These are phyloP conservation scores for Lepidocolaptes lacrymiger DNA, from an alignment of 2,797 vertebrate species.

Conservation along the genomic window DNA sequence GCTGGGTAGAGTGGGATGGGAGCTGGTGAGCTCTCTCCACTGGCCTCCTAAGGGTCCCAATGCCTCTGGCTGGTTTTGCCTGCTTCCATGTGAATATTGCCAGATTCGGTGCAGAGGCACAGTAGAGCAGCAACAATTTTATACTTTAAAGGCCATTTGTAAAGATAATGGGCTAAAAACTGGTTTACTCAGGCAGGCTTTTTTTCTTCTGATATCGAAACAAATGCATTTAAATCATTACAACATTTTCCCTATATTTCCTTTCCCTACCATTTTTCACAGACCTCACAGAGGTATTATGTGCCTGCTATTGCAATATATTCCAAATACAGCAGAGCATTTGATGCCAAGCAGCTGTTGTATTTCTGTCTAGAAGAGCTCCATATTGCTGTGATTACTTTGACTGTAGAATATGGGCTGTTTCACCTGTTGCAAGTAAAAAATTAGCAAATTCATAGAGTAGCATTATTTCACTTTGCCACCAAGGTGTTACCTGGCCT, in stretches of 20 bases:
- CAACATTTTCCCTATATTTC: neutral
- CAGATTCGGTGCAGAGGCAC: neutral
- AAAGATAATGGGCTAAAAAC: neutral
- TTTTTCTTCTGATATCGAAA: neutral
- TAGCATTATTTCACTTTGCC: neutral
- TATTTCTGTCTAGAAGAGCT: neutral
- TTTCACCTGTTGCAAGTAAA: neutral
- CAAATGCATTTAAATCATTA: neutral
- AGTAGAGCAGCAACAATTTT: neutral
- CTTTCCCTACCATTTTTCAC: neutral
- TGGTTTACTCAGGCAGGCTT: neutral
- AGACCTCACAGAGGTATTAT: neutral
- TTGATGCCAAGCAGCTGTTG: neutral
- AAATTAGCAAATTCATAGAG: neutral
- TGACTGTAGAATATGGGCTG: neutral
- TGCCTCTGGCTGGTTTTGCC: neutral
- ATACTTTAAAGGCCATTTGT: neutral
- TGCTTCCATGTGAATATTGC: neutral
- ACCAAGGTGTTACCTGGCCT: neutral
- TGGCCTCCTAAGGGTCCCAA: neutral
- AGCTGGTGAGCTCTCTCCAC: neutral
- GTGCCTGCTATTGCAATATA: neutral
- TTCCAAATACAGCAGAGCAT: neutral
- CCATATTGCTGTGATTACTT: neutral
- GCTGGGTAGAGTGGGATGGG: neutral